phyloP scores from a whole-genome alignment of 2,797 vertebrate species.

The Cheirogaleus major region DNA sequence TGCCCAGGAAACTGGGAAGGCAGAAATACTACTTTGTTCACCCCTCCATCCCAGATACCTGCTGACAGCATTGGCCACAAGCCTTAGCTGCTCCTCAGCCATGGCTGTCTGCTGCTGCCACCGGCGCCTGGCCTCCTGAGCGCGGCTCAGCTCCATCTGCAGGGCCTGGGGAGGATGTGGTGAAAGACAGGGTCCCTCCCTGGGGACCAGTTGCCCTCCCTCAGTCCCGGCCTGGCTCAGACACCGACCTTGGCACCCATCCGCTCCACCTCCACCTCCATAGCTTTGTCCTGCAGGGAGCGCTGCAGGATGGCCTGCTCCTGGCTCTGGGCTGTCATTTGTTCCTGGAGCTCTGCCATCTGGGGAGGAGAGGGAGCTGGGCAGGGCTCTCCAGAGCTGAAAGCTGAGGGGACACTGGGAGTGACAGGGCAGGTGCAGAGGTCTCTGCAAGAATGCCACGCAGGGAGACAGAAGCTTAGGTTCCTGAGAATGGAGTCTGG shows the following conservation, averaged over 20 bases:
- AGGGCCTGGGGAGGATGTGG: conserved; percentile 42
- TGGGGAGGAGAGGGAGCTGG: conserved; percentile 16
- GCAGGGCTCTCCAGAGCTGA: background rate
- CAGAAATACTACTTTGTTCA: background rate
- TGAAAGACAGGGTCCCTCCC: background rate
- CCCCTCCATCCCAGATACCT: conserved; percentile 75
- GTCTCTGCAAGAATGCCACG: background rate
- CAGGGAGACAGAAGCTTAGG: background rate
- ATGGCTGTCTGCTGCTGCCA: background rate
- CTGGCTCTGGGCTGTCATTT: conserved; percentile 86
- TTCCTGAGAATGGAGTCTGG: background rate
- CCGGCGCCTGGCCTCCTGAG: conserved; percentile 50
- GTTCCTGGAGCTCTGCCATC: conserved; percentile 80
- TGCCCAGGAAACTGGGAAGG: background rate
- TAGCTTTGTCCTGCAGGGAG: conserved; percentile 89
- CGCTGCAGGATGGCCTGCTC: conserved; percentile 86
- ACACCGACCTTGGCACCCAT: conserved; percentile 87
- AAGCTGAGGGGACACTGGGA: background rate
- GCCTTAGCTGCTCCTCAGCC: conserved; percentile 59
- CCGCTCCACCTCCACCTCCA: conserved; percentile 90
- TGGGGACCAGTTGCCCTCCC: background rate
- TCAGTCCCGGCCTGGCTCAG: background rate
- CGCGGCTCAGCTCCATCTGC: conserved; percentile 65
- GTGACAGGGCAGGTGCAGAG: background rate
- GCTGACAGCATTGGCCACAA: conserved; percentile 23